A percentile compares a stretch with the other conserved stretches of the same genome.
These are phyloP conservation scores for Lordiphosa collinella DNA, from an alignment of 1,140 invertebrate species.

Conservation along the genomic window DNA sequence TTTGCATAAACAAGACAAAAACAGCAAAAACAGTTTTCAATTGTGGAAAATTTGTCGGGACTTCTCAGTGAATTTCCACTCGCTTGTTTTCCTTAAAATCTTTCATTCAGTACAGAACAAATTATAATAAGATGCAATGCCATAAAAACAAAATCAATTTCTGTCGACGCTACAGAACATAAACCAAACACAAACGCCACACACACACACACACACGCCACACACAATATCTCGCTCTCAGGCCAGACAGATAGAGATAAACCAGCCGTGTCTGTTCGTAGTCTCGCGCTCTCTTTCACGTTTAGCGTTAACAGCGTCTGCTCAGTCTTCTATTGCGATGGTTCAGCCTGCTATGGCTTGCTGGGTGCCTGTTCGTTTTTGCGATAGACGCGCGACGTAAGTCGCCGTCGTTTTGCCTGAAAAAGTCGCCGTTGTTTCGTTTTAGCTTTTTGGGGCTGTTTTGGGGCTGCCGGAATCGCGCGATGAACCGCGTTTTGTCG, in stretches of 20 bases:
- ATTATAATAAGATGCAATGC: conserved; percentile 38
- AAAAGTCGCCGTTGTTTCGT: conserved; percentile 53
- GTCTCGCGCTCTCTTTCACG: conserved; percentile 9
- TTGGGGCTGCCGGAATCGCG: conserved; percentile 37
- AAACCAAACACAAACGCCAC: conserved; percentile 10
- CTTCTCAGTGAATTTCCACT: not conserved
- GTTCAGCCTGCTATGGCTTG: conserved; percentile 10
- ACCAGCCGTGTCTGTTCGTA: not conserved
- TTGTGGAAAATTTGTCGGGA: no score
- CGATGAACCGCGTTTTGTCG: conserved; percentile 49
- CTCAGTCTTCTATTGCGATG: conserved; percentile 9
- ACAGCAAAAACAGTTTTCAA: no score
- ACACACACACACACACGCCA: not conserved
- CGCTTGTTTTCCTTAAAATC: not conserved
- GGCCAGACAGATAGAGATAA: not conserved
- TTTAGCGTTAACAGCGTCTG: not conserved
- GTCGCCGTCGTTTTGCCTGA: conserved; percentile 69
- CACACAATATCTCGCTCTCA: not conserved
- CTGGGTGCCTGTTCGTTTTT: conserved; percentile 76
- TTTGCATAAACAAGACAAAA: no score
- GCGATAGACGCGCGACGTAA: conserved; percentile 79
- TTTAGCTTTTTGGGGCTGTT: conserved; percentile 21
- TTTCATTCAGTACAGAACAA: not conserved
- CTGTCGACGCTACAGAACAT: conserved; percentile 13
- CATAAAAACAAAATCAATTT: conserved; percentile 30